Evolutionary conservation across 1,140 invertebrate genomes (phyloP), one percentile per base, ranked within the genome.

Genomic region (Metopolophium dirhodum): DNA sequence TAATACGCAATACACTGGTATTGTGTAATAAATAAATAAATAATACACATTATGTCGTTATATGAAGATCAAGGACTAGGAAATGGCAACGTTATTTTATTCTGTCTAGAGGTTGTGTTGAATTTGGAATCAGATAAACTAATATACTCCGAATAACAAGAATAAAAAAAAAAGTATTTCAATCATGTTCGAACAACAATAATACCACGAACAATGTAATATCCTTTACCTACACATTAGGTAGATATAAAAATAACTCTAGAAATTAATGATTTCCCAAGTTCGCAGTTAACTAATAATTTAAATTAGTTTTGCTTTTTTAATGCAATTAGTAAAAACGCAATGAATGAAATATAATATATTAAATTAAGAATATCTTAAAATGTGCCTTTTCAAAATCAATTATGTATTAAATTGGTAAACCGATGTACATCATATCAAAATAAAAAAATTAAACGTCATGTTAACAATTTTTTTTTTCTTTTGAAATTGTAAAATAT

Each of bases 11-110:
- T 57, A n/a, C 14, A 77, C n/a, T 0, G 20, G 61, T 77, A 41
- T 51, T 49, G 35, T 88, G 86, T 88, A 88, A 47, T 45, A 77
- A n/a, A 77, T 77, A 68, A 61, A 61, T 61, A 68, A 47, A 35
- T 57, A 57, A 90, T 90, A 57, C 35, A 90, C 51, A 41, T 26
- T 37, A 41, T 57, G 51, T 57, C 35, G 88, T 41, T 88, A 49
- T 54, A 90, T 41, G 88, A 57, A 90, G 88, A 90, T 90, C 88
- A 90, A 90, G 51, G 88, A 90, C 88, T 90, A 90, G 49, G 87
- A 88, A 88, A 88, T 30, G 51, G 88, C 20, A 26, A 26, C 35
- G 51, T 30, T 57, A 35, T 90, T 26, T 57, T 57, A 57, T 57
- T 37, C 88, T 37, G 51, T 57, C 88, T 26, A 57, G 49, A 90